A percentile compares a stretch with the other conserved stretches of the same genome.
Evolutionary conservation across 2,797 vertebrate species (phyloP).

Genomic region (Petrocephalus sullivani): DNA sequence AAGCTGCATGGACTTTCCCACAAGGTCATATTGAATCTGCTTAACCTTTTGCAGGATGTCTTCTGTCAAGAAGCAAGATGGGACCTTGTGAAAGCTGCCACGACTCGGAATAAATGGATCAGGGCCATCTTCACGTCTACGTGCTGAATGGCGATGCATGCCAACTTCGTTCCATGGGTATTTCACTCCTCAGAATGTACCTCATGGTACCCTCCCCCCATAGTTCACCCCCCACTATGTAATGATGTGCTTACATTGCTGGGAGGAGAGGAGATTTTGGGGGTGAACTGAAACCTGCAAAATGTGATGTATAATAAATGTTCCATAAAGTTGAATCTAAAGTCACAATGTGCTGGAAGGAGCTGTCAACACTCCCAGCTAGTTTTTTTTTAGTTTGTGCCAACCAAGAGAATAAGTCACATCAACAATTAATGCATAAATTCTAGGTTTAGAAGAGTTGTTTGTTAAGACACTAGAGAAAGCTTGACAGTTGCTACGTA

Average conservation of each 20-base stretch:
- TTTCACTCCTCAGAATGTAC: background rate
- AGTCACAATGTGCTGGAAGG: background rate
- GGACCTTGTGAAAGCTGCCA: background rate
- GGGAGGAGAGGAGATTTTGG: background rate
- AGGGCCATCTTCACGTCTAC: background rate
- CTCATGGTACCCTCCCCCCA: background rate
- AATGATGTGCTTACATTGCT: background rate
- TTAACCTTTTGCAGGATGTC: conserved; percentile 3
- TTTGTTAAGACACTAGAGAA: background rate
- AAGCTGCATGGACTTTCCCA: background rate
- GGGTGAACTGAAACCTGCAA: background rate
- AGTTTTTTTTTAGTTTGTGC: background rate
- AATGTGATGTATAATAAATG: background rate
- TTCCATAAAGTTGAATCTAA: background rate
- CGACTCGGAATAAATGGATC: background rate
- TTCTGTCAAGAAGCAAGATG: background rate
- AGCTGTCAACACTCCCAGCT: background rate
- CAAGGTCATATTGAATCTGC: background rate
- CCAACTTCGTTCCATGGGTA: background rate
- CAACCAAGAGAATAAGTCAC: background rate
- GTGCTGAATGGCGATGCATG: background rate
- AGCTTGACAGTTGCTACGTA: background rate
- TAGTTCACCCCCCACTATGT: background rate
- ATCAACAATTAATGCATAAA: background rate
- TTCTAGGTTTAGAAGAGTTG: background rate